These are phyloP conservation scores for Dusona sp. DNA, from an alignment of 2,888 invertebrate species.

Conservation along the genomic window DNA sequence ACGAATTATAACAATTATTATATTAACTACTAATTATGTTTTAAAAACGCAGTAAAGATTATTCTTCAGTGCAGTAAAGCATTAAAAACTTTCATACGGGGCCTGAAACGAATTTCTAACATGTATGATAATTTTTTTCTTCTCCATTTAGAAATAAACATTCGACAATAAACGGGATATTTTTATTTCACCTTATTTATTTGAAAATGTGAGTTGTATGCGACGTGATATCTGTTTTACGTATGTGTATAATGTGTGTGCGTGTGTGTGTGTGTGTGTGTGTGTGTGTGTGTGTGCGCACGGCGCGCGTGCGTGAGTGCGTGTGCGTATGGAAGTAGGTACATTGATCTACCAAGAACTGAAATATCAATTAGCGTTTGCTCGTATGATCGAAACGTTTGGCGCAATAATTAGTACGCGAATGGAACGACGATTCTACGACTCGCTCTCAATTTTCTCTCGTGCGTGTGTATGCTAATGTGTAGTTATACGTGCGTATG, in stretches of 20 bases:
- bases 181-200: neutral
- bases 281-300: neutral
- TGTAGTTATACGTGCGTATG: neutral
- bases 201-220: neutral
- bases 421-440: conserved; percentile 41
- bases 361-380: conserved; percentile 69
- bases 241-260: neutral
- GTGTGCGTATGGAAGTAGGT: neutral
- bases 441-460: conserved; percentile 30
- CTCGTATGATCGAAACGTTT: conserved; percentile 60
- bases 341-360: conserved; percentile 38
- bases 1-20: neutral
- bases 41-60: neutral
- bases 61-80: neutral
- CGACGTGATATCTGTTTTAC: conserved; percentile 7
- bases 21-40: neutral
- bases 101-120: neutral
- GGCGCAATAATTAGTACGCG: conserved; percentile 63
- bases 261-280: neutral
- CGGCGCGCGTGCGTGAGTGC: neutral
- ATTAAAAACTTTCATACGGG: neutral
- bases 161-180: neutral
- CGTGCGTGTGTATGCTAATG: neutral
- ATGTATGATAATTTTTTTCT: neutral
- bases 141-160: neutral